Evolutionary conservation across 2,797 vertebrate genomes (phyloP).

Genomic region (Varecia variegata): DNA sequence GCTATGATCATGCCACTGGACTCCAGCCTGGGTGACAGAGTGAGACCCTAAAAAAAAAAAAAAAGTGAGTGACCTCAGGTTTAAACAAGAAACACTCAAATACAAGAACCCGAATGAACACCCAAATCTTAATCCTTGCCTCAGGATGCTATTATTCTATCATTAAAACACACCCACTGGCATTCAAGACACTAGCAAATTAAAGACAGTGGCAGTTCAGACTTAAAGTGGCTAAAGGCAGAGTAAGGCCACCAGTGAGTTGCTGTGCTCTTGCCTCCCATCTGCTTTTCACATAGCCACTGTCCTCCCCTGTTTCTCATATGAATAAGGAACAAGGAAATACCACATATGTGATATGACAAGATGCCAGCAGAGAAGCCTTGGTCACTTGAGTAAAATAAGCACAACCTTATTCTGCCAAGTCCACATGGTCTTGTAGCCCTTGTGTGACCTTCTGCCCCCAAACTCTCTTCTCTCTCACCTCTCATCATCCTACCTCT

Average conservation of each 20-base stretch:
- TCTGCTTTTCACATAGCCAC: neutral
- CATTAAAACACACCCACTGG: neutral
- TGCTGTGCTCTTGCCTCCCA: neutral
- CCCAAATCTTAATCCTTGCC: neutral
- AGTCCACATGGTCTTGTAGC: too few relatives aligned
- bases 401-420: neutral
- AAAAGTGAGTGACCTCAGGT: neutral
- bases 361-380: neutral
- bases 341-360: slow-evolving; percentile 29
- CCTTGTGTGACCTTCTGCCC: neutral
- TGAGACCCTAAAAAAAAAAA: neutral
- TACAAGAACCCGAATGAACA: neutral
- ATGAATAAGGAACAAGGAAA: slow-evolving; percentile 71
- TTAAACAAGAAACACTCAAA: neutral
- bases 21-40: neutral
- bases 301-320: neutral
- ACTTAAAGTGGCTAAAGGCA: neutral
- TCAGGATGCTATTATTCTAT: neutral
- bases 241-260: neutral
- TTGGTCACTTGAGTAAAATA: neutral
- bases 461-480: neutral
- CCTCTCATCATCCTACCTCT: neutral
- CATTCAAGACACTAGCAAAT: neutral
- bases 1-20: neutral
- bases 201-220: neutral